phyloP scores from a whole-genome alignment of 2,888 invertebrate genomes.

The Amphipyra berbera region DNA sequence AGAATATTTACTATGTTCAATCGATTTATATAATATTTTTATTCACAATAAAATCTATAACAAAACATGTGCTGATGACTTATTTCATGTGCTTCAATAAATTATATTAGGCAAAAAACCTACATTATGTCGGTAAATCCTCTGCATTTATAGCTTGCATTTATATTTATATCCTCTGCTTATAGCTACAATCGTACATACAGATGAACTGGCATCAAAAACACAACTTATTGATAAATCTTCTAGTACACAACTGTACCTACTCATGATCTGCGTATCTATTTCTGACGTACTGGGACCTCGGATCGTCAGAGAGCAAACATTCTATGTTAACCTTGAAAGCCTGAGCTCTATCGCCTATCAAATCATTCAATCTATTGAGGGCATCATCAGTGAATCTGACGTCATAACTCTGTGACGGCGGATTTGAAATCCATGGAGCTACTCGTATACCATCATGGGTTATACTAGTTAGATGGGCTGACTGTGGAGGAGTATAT shows the following conservation, averaged over 20 bases:
- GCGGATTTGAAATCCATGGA: slow-evolving; percentile 82
- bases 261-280: slow-evolving; percentile 95
- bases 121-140: slow-evolving; percentile 75
- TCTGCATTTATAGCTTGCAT: no score
- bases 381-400: slow-evolving; percentile 79
- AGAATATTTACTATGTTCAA: slow-evolving; percentile 27
- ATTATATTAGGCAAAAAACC: slow-evolving; percentile 32
- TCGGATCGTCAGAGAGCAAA: slow-evolving; percentile 92
- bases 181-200: slow-evolving; percentile 91
- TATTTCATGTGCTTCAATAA: slow-evolving; percentile 60
- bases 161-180: no score
- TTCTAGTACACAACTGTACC: slow-evolving; percentile 96
- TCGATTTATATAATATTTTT: slow-evolving; percentile 45
- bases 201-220: slow-evolving; percentile 93
- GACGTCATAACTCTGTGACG: slow-evolving; percentile 78
- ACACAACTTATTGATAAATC: slow-evolving; percentile 96
- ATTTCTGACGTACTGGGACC: slow-evolving; percentile 95
- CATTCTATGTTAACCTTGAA: slow-evolving; percentile 81
- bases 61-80: slow-evolving; percentile 56
- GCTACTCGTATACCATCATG: slow-evolving; percentile 81
- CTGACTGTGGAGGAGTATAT: slow-evolving; percentile 81
- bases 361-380: slow-evolving; percentile 74
- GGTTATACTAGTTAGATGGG: slow-evolving; percentile 63
- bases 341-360: slow-evolving; percentile 76
- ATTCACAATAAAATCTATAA: slow-evolving; percentile 49